Base-by-base conservation (phyloP, 2,797 vertebrate genomes). In the Anisognathus igniventris region DNA sequence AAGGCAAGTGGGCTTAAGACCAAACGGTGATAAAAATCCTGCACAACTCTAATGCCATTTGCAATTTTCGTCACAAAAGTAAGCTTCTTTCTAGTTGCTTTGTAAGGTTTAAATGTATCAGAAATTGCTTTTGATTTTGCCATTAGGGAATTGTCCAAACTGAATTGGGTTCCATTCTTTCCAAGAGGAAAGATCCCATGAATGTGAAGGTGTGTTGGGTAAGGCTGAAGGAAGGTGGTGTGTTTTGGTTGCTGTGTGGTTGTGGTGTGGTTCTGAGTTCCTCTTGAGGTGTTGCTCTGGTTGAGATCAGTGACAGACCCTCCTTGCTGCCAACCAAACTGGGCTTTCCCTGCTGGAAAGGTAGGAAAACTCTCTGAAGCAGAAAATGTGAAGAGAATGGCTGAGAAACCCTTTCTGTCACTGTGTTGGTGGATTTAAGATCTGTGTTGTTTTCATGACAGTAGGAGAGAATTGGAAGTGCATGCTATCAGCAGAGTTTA, bases 311-410 rank as follows among this genome's bases (percentile, higher is more conserved):
- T 68, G 70, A 9, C 39, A 76, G 42, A 73, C 39, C n/a, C 42
- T 72, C 30, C 50, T 71, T 67, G 53, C 42, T 88, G 53, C 76
- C 57, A 39, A 40, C 30, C 54, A n/a, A 24, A n/a, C 86, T 30
- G 2, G 60, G 60, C 64, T 40, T 48, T 58, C 10, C 27, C 15
- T 0, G 2, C 35, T 39, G 77, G 10, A 47, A 51, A 18, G 23
- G 22, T 31, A 30, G 14, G 33, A 33, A 19, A 72, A 25, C 39
- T 48, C 39, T 88, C 22, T 44, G 18, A 28, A 56, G 10, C 9
- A 37, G 48, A 62, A 76, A 85, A 37, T 7, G 16, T 17, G 35
- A 53, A 44, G 44, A 48, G 42, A 62, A 22, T 0, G 0, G 7
- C 68, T 51, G 53, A 71, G 53, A 56, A 94, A 31, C 44, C 35